These are phyloP conservation scores for Alouatta palliata DNA, from an alignment of 2,113 vertebrate genomes.

Conservation along the genomic window DNA sequence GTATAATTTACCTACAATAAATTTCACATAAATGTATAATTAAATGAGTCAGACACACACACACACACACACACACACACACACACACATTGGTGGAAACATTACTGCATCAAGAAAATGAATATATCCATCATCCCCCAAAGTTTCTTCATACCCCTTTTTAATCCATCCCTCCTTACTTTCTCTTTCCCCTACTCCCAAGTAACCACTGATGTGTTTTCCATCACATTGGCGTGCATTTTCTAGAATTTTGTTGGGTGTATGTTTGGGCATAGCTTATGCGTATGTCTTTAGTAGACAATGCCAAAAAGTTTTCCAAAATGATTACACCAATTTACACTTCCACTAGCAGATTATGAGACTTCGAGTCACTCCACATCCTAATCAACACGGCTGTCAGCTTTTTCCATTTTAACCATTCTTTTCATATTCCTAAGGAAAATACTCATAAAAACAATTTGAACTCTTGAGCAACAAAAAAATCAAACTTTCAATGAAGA, in stretches of 20 bases:
- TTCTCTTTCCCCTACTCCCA: background rate
- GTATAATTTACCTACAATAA: background rate
- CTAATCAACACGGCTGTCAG: background rate
- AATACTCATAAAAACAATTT: background rate
- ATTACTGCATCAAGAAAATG: background rate
- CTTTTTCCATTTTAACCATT: background rate
- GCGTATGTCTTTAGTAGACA: background rate
- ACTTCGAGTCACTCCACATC: background rate
- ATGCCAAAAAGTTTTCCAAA: background rate
- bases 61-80: background rate
- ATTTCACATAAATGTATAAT: conserved; percentile 19
- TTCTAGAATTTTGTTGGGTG: background rate
- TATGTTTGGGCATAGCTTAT: background rate
- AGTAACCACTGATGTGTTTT: background rate
- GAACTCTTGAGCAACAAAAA: background rate
- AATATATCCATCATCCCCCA: background rate
- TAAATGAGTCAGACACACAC: conserved; percentile 7
- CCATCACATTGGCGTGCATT: background rate
- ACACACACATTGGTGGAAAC: background rate
- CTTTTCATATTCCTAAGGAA: background rate
- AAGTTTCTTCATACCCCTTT: background rate
- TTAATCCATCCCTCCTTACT: background rate
- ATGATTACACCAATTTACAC: background rate
- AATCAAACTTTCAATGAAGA: background rate
- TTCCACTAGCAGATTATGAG: background rate